phyloP scores from a whole-genome alignment of 2,797 vertebrate genomes.

The Sternarchorhynchus goeldii region DNA sequence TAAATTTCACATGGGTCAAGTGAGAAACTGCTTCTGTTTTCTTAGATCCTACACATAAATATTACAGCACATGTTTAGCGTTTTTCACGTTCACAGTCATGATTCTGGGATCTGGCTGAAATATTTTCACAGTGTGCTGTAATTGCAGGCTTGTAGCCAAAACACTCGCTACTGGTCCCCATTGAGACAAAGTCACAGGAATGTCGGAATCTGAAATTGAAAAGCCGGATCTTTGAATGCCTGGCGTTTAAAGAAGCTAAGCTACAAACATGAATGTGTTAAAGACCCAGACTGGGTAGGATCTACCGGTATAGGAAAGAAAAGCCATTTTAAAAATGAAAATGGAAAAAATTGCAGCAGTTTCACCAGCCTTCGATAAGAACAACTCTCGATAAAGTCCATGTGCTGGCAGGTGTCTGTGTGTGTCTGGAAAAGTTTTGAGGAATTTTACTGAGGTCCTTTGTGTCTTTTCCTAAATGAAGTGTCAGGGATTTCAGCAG shows the following conservation, averaged over 20 bases:
- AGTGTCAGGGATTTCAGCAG: constrained; percentile 43
- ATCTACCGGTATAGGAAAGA: neutral
- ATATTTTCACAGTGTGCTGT: neutral
- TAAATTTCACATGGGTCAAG: too few species aligned
- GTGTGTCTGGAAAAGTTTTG: constrained; percentile 35
- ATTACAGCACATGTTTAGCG: too few species aligned
- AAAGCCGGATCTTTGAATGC: constrained; percentile 13
- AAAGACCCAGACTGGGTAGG: neutral
- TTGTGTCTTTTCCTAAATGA: constrained; percentile 52
- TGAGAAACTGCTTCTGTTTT: too few species aligned
- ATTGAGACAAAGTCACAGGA: neutral
- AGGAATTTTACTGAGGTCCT: constrained; percentile 49
- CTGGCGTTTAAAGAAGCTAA: neutral
- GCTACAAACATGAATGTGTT: constrained; percentile 1
- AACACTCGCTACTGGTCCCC: neutral
- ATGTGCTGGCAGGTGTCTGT: constrained; percentile 40
- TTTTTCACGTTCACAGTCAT: neutral
- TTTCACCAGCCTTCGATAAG: constrained; percentile 39
- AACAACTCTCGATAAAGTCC: constrained; percentile 33
- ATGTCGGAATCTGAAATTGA: constrained; percentile 24
- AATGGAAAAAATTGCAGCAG: constrained; percentile 38
- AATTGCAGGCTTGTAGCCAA: neutral
- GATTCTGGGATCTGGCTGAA: too few species aligned
- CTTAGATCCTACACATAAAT: too few species aligned
- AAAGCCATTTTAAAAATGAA: constrained; percentile 9